These are phyloP conservation scores for Tetragnatha montana DNA, from an alignment of 2,888 invertebrate species.

Conservation along the genomic window DNA sequence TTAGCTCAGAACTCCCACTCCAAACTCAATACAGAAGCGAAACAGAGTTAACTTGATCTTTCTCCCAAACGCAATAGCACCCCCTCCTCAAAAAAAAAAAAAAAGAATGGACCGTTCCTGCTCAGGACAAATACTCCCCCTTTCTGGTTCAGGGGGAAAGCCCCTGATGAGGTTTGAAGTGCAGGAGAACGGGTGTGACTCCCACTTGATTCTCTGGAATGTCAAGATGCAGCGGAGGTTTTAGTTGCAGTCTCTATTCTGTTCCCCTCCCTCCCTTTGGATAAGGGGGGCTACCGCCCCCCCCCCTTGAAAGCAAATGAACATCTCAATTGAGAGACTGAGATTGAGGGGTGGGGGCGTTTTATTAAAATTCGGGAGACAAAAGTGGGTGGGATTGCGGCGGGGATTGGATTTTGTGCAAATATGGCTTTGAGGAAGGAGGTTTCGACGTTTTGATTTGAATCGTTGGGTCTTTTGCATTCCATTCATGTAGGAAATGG, in stretches of 20 bases:
- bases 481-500: too few relatives aligned
- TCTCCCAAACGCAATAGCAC: slow-evolving; percentile 8
- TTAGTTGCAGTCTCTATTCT: slow-evolving; percentile 17
- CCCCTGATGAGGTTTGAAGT: slow-evolving; percentile 34
- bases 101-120: neutral
- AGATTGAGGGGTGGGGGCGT: too few relatives aligned
- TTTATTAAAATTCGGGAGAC: too few relatives aligned
- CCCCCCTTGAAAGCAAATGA: neutral
- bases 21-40: neutral
- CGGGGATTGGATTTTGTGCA: too few relatives aligned
- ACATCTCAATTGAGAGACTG: neutral
- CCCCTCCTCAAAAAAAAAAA: neutral
- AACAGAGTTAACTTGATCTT: neutral
- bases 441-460: too few relatives aligned
- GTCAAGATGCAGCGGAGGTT: slow-evolving; percentile 15
- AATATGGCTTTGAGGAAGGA: too few relatives aligned
- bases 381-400: too few relatives aligned
- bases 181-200: slow-evolving; percentile 11
- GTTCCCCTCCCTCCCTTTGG: neutral
- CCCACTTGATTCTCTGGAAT: slow-evolving; percentile 14
- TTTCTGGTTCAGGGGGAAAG: neutral
- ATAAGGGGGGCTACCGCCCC: neutral
- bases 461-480: too few relatives aligned
- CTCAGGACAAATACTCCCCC: neutral
- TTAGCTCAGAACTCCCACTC: neutral